phyloP scores from a whole-genome alignment of 30 jellyfish, hydroid and myxozoan genomes.

The Pseudorhiza aurosa region DNA sequence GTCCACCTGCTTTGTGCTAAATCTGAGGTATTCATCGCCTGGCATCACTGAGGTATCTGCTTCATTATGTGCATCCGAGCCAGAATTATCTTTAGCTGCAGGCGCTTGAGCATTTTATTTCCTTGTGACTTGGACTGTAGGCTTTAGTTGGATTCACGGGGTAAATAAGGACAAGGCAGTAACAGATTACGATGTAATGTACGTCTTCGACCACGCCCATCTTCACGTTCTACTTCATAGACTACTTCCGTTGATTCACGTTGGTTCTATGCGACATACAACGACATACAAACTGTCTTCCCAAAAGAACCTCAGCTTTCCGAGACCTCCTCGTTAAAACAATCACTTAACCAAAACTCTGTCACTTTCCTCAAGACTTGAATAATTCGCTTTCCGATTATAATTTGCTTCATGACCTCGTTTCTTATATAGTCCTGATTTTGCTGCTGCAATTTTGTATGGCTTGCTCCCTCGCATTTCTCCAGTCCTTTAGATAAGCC shows the following conservation, averaged over 20 bases:
- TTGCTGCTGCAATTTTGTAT: background rate
- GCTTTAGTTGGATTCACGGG: background rate
- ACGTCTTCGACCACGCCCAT: background rate
- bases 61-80: no score
- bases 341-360: slow-evolving; percentile 29
- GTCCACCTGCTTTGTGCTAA: no score
- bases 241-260: slow-evolving; percentile 12
- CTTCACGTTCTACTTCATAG: slow-evolving; percentile 1
- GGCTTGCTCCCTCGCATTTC: slow-evolving; percentile 19
- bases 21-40: no score
- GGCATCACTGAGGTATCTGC: no score
- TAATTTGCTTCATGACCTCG: background rate
- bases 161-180: background rate
- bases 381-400: background rate
- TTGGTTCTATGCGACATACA: slow-evolving; percentile 2
- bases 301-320: slow-evolving; percentile 38
- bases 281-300: slow-evolving; percentile 19
- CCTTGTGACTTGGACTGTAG: no score
- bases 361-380: background rate
- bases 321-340: slow-evolving; percentile 57
- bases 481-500: slow-evolving; percentile 22
- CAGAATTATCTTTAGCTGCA: no score
- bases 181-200: slow-evolving; percentile 33
- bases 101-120: no score
- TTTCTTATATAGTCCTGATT: background rate